Conservation (phyloP, 2,888 invertebrate species). For the Hyppa rectilinea region DNA sequence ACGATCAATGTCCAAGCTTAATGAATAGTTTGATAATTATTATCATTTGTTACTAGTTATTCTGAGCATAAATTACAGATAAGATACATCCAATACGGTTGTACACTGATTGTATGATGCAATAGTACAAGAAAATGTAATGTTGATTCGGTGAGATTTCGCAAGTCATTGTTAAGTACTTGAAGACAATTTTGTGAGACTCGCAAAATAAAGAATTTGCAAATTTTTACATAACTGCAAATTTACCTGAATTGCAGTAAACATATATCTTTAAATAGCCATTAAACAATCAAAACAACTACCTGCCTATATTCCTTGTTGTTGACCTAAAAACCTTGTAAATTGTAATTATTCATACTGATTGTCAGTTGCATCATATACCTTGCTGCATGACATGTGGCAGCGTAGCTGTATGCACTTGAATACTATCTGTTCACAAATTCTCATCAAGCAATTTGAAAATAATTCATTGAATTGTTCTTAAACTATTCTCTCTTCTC, state of each 20-base stretch:
- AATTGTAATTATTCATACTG: not conserved
- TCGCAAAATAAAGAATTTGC: not conserved
- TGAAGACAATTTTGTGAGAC: conserved; percentile 1
- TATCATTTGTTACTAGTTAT: conserved; percentile 61
- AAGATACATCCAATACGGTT: conserved; percentile 67
- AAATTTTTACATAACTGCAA: not conserved
- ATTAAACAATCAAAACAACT: conserved; percentile 5
- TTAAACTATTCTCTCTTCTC: not conserved
- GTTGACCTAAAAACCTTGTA: conserved; percentile 11
- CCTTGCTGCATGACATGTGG: conserved; percentile 1
- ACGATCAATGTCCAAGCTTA: conserved; percentile 60
- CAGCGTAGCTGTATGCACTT: not conserved
- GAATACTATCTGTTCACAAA: not conserved
- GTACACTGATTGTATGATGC: conserved; percentile 72
- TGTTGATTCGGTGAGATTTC: conserved; percentile 32
- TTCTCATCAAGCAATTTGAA: not conserved
- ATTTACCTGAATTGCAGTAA: not conserved
- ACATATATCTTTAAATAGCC: not conserved
- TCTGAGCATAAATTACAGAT: conserved; percentile 64
- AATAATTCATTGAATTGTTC: not conserved
- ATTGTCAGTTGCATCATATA: conserved; percentile 24
- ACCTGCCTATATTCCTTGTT: not conserved
- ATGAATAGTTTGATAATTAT: conserved; percentile 67
- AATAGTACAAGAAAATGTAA: conserved; percentile 70
- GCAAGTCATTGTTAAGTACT: conserved; percentile 48